These are phyloP conservation scores for Glyptemys insculpta DNA, from an alignment of 2,797 vertebrate species.

Conservation along the genomic window DNA sequence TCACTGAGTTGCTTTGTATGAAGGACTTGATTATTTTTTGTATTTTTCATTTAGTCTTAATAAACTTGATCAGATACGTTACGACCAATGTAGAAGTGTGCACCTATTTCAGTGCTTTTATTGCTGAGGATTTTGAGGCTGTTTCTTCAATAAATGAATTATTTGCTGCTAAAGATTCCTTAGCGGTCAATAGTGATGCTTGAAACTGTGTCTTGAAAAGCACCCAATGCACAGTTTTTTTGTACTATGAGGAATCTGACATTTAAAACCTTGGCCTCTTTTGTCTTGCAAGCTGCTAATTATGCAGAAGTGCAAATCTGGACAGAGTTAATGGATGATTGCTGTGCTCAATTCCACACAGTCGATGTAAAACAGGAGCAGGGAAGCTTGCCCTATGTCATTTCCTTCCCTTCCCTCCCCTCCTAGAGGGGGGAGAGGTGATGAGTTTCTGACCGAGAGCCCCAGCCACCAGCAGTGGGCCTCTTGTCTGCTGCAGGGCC, in stretches of 20 bases:
- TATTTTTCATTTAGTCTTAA: neutral
- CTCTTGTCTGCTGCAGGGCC: no score
- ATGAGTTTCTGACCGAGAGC: no score
- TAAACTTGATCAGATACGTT: neutral
- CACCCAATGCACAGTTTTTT: neutral
- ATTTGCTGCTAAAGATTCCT: neutral
- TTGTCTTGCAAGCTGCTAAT: neutral
- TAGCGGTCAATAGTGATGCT: neutral
- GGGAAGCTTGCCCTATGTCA: neutral
- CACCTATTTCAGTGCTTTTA: neutral
- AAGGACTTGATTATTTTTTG: neutral
- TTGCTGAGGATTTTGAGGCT: neutral
- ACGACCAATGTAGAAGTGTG: neutral
- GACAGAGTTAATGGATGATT: neutral
- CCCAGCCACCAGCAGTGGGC: no score
- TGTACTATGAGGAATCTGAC: neutral
- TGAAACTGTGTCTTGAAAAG: neutral
- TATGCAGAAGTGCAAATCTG: neutral
- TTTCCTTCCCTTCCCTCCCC: no score
- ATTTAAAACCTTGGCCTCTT: neutral
- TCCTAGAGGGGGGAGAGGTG: no score
- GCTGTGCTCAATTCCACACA: neutral
- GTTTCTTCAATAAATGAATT: conserved; percentile 49
- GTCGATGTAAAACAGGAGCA: neutral
- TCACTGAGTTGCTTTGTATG: neutral